Conservation (phyloP, 2,113 vertebrate genomes). For the Cygnus atratus region DNA sequence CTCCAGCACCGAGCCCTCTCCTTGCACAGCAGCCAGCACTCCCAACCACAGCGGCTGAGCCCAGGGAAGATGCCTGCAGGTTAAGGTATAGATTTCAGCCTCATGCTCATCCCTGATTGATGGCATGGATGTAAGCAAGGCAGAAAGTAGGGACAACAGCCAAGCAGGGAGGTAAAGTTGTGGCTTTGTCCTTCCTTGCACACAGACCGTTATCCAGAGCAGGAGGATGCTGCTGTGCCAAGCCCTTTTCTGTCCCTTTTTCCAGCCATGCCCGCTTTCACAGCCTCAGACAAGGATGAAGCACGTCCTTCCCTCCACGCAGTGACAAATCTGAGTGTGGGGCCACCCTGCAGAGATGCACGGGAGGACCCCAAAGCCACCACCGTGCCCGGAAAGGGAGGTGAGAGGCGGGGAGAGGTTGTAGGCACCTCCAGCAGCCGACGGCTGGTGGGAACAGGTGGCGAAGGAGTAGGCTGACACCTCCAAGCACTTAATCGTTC, state of each 20-base stretch:
- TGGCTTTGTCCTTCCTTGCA: neutral
- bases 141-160: neutral
- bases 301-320: neutral
- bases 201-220: neutral
- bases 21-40: neutral
- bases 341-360: neutral
- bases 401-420: neutral
- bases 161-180: neutral
- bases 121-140: neutral
- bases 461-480: constrained; percentile 51
- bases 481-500: constrained; percentile 32
- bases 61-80: neutral
- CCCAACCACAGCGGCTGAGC: fast-evolving
- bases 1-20: neutral
- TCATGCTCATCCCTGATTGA: neutral
- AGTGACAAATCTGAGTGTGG: neutral
- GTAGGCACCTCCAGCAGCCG: neutral
- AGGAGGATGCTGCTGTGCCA: neutral
- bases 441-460: constrained; percentile 42
- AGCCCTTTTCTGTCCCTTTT: neutral
- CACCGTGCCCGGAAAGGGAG: fast-evolving
- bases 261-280: neutral
- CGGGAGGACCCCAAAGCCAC: fast-evolving
- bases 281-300: fast-evolving
- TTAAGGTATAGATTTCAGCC: neutral